Conservation (phyloP, 2,113 vertebrate species). For the Rostratula benghalensis region DNA sequence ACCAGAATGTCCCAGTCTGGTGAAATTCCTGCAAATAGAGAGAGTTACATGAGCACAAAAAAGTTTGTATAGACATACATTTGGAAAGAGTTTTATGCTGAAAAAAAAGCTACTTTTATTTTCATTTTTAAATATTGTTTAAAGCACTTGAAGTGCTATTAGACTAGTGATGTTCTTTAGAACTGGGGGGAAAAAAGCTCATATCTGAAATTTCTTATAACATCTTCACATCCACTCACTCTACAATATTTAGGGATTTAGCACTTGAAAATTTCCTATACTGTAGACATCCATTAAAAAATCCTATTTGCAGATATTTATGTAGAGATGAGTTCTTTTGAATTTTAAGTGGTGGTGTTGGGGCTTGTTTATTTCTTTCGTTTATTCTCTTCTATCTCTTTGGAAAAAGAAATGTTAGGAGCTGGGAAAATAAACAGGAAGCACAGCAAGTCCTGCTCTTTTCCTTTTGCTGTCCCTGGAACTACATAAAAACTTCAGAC, state of each 20-base stretch:
- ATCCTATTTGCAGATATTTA: not conserved
- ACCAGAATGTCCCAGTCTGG: not conserved
- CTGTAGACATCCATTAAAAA: not conserved
- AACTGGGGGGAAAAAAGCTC: not conserved
- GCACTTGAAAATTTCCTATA: not conserved
- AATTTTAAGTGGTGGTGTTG: not conserved
- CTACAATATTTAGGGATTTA: not conserved
- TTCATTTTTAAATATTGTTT: not conserved
- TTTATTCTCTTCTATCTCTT: not conserved
- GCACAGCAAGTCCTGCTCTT: not conserved
- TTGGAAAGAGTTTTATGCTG: not conserved
- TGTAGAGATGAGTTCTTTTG: not conserved
- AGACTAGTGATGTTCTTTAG: not conserved
- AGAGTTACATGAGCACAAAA: not conserved
- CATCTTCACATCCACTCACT: not conserved
- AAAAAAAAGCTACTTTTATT: not conserved
- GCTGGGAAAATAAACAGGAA: not conserved
- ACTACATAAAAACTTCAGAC: not conserved
- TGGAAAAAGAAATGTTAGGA: not conserved
- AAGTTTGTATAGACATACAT: not conserved
- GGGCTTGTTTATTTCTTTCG: not conserved
- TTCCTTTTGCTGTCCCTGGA: not conserved
- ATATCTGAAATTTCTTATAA: not conserved
- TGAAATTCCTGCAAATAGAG: not conserved
- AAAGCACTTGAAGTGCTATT: not conserved